These are phyloP conservation scores for Pterois miles DNA, from an alignment of 2,797 vertebrate species.

Conservation along the genomic window DNA sequence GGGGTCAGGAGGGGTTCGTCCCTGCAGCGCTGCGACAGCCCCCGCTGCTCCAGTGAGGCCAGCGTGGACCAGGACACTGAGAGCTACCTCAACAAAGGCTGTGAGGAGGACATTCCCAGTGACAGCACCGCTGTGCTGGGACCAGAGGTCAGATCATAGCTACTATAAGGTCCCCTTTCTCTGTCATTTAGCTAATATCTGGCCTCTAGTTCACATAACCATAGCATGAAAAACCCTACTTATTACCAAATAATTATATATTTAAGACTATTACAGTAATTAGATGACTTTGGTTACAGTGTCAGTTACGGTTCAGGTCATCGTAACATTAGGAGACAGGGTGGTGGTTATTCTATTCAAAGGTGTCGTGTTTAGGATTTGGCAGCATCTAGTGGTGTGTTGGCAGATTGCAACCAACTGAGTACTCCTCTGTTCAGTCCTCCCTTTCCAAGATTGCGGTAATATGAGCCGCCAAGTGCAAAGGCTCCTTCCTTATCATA, in stretches of 20 bases:
- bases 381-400: no score
- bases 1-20: conserved; percentile 85
- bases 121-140: conserved; percentile 96
- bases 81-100: conserved; percentile 93
- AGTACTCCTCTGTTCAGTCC: no score
- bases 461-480: no score
- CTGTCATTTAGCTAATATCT: neutral
- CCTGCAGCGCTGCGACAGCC: conserved; percentile 82
- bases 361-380: no score
- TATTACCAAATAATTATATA: neutral
- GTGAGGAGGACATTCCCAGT: conserved; percentile 94
- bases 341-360: no score
- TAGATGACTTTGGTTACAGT: conserved; percentile 6
- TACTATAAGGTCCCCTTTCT: neutral
- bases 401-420: no score
- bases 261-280: conserved; percentile 1
- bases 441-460: no score
- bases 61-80: conserved; percentile 91
- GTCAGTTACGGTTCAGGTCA: conserved; percentile 10
- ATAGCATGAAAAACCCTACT: neutral
- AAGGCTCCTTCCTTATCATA: no score
- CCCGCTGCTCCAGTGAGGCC: conserved; percentile 89
- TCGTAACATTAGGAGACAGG: no score
- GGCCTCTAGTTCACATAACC: neutral
- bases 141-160: conserved; percentile 85